Conservation (phyloP, 2,113 vertebrate species). For the Guaruba guarouba region DNA sequence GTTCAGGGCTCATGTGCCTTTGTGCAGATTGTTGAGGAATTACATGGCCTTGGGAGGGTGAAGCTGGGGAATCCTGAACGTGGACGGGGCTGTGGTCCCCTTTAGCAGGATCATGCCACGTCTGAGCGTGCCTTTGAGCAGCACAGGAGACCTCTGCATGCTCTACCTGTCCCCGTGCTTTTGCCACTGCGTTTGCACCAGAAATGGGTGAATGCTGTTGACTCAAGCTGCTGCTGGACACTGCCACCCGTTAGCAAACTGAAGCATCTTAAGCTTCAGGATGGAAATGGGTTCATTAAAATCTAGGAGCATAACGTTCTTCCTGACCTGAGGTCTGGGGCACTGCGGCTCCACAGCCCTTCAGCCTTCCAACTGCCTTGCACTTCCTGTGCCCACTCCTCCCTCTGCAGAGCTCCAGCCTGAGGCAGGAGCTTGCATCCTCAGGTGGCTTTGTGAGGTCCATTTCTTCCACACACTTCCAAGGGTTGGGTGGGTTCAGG, state of each 20-base stretch:
- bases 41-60: not conserved
- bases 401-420: not conserved
- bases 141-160: accelerated
- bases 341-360: accelerated
- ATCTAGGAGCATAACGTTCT: accelerated
- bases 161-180: not conserved
- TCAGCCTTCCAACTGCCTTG: accelerated
- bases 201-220: not conserved
- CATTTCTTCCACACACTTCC: accelerated
- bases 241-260: not conserved
- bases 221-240: accelerated
- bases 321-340: not conserved
- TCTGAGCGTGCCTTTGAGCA: not conserved
- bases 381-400: accelerated
- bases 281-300: not conserved
- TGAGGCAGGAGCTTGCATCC: not conserved
- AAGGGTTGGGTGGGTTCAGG: not conserved
- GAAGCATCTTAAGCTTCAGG: not conserved
- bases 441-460: accelerated
- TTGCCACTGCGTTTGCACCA: accelerated
- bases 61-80: accelerated
- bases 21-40: not conserved
- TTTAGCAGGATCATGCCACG: accelerated
- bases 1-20: accelerated
- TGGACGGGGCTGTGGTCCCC: accelerated